Conservation (phyloP, 2,113 vertebrate species). For the Empidonax alnorum region DNA sequence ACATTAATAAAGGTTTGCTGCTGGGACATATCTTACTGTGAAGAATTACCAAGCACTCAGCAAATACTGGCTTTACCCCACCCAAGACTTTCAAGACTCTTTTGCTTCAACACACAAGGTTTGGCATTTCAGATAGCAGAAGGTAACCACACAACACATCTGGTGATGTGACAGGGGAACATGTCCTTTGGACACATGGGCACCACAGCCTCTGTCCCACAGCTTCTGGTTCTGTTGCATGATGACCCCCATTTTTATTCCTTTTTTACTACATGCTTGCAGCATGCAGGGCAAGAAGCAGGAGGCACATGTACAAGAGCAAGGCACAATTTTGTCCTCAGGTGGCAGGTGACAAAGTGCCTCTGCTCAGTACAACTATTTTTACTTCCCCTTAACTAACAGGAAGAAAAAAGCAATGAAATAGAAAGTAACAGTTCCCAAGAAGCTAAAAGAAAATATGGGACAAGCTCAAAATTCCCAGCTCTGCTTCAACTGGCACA, state of each 20-base stretch:
- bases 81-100: neutral
- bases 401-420: neutral
- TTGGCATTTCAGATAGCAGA: neutral
- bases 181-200: fast-evolving
- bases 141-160: neutral
- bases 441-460: neutral
- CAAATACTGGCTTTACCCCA: neutral
- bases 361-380: neutral
- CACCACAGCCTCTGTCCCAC: neutral
- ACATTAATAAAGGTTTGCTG: neutral
- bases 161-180: neutral
- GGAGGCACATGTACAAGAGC: neutral
- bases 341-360: neutral
- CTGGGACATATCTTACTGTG: neutral
- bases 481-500: neutral
- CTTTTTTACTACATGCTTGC: neutral
- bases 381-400: neutral
- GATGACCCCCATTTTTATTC: neutral
- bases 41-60: neutral
- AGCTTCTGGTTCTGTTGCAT: neutral
- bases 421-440: neutral
- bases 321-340: neutral
- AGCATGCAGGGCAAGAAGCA: neutral
- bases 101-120: neutral
- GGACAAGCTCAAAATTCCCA: neutral